A percentile compares a stretch with the other conserved stretches of the same genome.
These are phyloP conservation scores for Peromyscus melanophrys DNA, from an alignment of 2,797 vertebrate species.

Conservation along the genomic window DNA sequence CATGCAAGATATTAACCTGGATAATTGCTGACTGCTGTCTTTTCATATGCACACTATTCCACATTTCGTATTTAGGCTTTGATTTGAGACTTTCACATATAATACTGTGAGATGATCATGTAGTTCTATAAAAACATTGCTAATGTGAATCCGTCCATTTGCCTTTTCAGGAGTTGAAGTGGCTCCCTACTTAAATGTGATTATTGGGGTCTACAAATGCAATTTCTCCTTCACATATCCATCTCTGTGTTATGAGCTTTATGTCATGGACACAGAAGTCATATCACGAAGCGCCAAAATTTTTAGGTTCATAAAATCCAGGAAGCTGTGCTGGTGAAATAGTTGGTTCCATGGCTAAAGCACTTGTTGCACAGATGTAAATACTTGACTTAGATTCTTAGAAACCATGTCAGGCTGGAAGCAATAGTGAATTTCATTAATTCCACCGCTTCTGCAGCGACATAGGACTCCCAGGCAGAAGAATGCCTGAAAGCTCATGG, in stretches of 20 bases:
- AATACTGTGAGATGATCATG: not conserved
- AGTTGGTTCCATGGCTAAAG: not conserved
- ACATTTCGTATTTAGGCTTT: not conserved
- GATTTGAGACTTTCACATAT: not conserved
- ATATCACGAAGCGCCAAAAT: not conserved
- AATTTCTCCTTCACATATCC: fast-evolving
- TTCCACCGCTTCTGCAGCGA: too few relatives aligned
- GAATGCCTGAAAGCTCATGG: not conserved
- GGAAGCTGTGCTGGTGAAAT: not conserved
- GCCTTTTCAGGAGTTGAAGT: not conserved
- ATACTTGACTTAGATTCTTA: not conserved
- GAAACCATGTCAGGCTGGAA: too few relatives aligned
- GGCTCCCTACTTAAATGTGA: not conserved
- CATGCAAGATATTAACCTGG: not conserved
- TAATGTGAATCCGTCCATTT: not conserved
- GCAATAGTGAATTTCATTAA: not conserved
- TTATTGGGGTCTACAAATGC: not conserved
- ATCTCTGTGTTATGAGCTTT: not conserved
- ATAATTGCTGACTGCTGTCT: not conserved
- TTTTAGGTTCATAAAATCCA: not conserved
- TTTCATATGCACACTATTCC: not conserved
- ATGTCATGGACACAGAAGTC: not conserved
- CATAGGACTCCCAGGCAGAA: not conserved
- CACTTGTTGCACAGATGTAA: not conserved
- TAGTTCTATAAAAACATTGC: not conserved